Base-by-base conservation (phyloP, 2,888 invertebrate species). In the Orgyia antiqua region DNA sequence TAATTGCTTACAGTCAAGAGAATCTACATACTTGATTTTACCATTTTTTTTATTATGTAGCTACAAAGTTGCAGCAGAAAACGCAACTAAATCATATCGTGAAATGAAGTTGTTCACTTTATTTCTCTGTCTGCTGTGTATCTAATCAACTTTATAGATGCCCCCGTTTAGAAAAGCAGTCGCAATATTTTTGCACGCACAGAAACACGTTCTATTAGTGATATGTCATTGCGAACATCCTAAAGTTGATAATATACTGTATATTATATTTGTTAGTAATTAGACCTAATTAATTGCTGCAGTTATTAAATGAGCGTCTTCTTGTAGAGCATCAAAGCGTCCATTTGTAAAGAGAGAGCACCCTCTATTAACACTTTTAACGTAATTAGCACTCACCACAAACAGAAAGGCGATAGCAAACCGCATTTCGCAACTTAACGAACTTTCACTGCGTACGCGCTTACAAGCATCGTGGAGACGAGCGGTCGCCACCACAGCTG, bases 361-460 rank as follows among this genome's bases (percentile, higher is more conserved):
- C 66, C 68, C 65, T 62, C 54, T 52, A 59, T 66, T 65, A 68
- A 57, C 77, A 76, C 73, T 73, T 75, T 64, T 64, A 66, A 62
- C 68, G 65, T 69, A 73, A 72, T 74, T 69, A 68, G 63, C 80
- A 86, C 86, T 86, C 86, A 86, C 86, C 86, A 83, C 79, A 80
- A 83, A 75, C 74, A 86, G 73, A 71, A 82, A 74, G 73, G 73
- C 77, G 74, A 82, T 74, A 68, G 78, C 76, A 67, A 75, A 66
- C 72, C 77, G 77, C 82, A 82, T 82, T 74, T 77, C 78, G 68
- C 65, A 59, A 63, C 59, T 73, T 82, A 80, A 67, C 73, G 72
- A 71, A 83, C 84, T 84, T 84, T 84, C 84, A 83, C 84, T 83
- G 71, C 54, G 61, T 51, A 54, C 73, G 65, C 66, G 66, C 53